A percentile compares a stretch with the other conserved stretches of the same genome.
Conservation (phyloP, 2,113 vertebrate genomes). For the Megaceryle torquata region DNA sequence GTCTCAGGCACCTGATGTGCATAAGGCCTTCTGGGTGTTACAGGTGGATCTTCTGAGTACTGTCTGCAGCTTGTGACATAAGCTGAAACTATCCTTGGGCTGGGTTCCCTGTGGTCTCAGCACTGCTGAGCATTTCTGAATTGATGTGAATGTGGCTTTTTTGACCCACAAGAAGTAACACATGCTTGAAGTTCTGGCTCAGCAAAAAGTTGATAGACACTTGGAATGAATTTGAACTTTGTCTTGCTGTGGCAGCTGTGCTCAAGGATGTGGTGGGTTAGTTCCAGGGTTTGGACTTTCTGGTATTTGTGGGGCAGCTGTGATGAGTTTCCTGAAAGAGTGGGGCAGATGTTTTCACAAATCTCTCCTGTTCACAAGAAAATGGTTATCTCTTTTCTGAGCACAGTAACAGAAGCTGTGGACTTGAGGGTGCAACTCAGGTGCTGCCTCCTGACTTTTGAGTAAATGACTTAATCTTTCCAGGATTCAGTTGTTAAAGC, state of each 20-base stretch:
- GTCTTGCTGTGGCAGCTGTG: neutral
- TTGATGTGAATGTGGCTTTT: neutral
- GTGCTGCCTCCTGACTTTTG: neutral
- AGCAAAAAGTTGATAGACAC: neutral
- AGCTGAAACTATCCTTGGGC: neutral
- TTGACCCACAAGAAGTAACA: neutral
- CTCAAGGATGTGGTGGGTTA: neutral
- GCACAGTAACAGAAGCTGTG: neutral
- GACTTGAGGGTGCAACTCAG: neutral
- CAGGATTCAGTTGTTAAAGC: neutral
- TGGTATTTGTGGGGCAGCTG: neutral
- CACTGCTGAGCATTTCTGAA: neutral
- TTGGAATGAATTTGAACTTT: conserved; percentile 6
- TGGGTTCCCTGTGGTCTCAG: neutral
- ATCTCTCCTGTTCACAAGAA: neutral
- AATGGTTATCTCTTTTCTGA: neutral
- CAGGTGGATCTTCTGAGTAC: neutral
- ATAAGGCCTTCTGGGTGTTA: neutral
- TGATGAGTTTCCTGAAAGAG: neutral
- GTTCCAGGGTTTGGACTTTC: neutral
- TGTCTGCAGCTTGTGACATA: neutral
- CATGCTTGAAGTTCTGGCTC: neutral
- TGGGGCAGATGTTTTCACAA: neutral
- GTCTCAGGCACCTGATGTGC: neutral
- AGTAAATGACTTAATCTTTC: neutral